Evolutionary conservation across 2,888 invertebrate genomes (phyloP).

Genomic region (Cheilosia scutellata): DNA sequence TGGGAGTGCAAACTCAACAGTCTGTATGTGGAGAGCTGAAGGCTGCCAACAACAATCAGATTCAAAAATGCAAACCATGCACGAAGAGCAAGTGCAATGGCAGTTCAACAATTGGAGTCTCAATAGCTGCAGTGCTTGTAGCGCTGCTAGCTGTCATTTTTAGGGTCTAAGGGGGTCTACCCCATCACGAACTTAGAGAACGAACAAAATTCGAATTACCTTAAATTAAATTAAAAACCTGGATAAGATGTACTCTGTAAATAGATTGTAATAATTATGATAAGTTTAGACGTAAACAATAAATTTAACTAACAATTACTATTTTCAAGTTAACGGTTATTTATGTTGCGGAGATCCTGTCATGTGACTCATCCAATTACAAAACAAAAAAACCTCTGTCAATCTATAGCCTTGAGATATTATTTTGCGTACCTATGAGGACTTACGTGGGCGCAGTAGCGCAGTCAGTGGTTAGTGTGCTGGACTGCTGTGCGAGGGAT

Average conservation of each 20-base stretch:
- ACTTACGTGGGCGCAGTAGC: too few species aligned
- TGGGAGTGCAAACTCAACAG: constrained; percentile 78
- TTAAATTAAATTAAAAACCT: constrained; percentile 52
- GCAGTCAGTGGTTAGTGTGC: too few species aligned
- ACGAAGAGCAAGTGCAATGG: constrained; percentile 80
- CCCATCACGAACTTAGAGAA: neutral
- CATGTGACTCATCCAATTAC: too few species aligned
- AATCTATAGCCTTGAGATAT: too few species aligned
- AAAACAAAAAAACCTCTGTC: too few species aligned
- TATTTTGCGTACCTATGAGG: too few species aligned
- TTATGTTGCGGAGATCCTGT: neutral
- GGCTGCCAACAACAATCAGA: constrained; percentile 63
- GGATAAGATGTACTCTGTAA: constrained; percentile 68
- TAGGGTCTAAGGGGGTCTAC: constrained; percentile 51
- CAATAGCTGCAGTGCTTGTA: constrained; percentile 79
- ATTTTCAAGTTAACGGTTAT: neutral
- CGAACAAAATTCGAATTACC: constrained; percentile 72
- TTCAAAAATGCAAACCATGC: constrained; percentile 79
- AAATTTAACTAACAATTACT: constrained; percentile 43
- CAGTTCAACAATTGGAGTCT: constrained; percentile 78
- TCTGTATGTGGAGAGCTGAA: constrained; percentile 78
- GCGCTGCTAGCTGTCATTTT: constrained; percentile 78
- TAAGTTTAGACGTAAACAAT: constrained; percentile 55
- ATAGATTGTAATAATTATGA: constrained; percentile 64
- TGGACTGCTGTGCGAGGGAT: too few species aligned